Evolutionary conservation across 2,888 invertebrate genomes (phyloP), one percentile per base, ranked within the genome.

Genomic region (Eustalomyia histrio): DNA sequence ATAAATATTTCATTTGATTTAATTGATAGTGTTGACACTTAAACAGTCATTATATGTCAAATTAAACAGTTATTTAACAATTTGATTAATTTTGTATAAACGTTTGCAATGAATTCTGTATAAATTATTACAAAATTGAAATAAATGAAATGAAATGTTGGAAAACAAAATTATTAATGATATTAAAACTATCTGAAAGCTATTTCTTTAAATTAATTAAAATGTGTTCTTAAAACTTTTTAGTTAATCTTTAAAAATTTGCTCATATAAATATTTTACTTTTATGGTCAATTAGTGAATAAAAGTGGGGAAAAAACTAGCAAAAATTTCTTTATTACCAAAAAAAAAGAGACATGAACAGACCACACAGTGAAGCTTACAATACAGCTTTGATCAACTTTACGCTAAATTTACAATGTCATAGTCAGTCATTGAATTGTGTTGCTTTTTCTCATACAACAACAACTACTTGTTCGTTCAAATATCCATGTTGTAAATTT

Each of bases 351-450:
- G 7, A 1, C 12, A 39, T 1, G 1, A 35, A 35, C 12, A 39
- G 39, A 39, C 39, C 39, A 39, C 39, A 39, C 39, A 39, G 12
- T 39, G 39, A 39, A 39, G 10, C 1, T 39, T 39, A 39, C 39
- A 39, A 39, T 39, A 39, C 8, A 6, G 8, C 43, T n/a, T 14
- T n/a, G n/a, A 47, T 47, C 6, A 43, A 53, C 10, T 53, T 12
- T 69, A 4, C 4, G n/a, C 64, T 64, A 71, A 65, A 43, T 67
- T 78, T 55, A 35, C 78, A 72, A 68, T 73, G 67, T 63, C 73
- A 68, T 17, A 72, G 53, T 17, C 18, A 72, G 60, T 24, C 33
- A 63, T 55, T 71, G 50, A 6, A n/a, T 47, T 18, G 35, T 33
- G 21, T 43, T 43, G 24, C 7, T 50, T 2, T n/a, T 50, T 18